Percentiles rank a stretch among this genome's conserved stretches.
phyloP scores from a whole-genome alignment of 2,888 invertebrate genomes.

The Liposcelis brunnea region DNA sequence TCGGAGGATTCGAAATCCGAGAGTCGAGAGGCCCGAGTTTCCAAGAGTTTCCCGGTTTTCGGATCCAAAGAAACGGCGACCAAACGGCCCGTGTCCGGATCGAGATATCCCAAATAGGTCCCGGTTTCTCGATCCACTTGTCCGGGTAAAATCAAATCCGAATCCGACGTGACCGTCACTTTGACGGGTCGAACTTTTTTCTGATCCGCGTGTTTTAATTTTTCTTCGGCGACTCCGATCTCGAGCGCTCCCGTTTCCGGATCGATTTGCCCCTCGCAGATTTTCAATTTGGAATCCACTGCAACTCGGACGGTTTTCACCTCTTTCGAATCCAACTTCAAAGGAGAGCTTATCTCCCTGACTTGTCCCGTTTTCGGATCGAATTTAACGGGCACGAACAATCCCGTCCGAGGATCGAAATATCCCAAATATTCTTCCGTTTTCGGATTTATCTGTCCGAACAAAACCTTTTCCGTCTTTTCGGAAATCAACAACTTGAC shows the following conservation, averaged over 20 bases:
- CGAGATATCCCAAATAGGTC: constrained; percentile 24
- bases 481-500: constrained; percentile 31
- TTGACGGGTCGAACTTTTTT: neutral
- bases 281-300: constrained; percentile 25
- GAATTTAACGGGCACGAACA: constrained; percentile 39
- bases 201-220: neutral
- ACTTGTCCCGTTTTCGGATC: constrained; percentile 40
- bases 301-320: constrained; percentile 2
- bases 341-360: constrained; percentile 34
- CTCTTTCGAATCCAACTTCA: no score
- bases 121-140: constrained; percentile 27
- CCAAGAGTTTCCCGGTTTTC: constrained; percentile 25
- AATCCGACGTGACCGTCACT: neutral
- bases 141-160: constrained; percentile 35
- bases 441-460: constrained; percentile 32
- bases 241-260: constrained; percentile 12
- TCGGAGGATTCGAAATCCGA: neutral
- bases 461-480: constrained; percentile 15
- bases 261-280: constrained; percentile 31
- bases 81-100: constrained; percentile 19
- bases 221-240: constrained; percentile 8
- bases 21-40: neutral
- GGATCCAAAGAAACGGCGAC: constrained; percentile 26
- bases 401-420: constrained; percentile 30
- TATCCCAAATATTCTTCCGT: constrained; percentile 22